Conservation (phyloP, 2,888 invertebrate species). For the Acronicta leporina region DNA sequence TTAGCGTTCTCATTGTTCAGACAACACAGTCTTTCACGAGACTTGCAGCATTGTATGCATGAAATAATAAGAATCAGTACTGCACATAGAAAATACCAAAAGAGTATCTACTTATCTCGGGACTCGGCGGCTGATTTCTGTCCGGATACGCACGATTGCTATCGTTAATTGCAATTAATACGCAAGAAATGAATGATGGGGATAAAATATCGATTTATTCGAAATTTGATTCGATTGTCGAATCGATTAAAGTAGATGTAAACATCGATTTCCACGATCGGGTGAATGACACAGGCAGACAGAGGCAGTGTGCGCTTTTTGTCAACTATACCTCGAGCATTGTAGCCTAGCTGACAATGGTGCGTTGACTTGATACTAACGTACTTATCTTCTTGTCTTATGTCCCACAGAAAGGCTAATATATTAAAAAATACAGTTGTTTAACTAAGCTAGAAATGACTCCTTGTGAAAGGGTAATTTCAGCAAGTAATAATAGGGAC, state of each 20-base stretch:
- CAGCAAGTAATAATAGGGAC: too few relatives aligned
- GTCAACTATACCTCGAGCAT: constrained; percentile 64
- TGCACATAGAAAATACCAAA: constrained; percentile 10
- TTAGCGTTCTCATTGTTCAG: constrained; percentile 36
- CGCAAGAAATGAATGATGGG: constrained; percentile 50
- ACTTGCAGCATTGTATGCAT: constrained; percentile 14
- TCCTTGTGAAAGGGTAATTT: too few relatives aligned
- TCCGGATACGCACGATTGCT: constrained; percentile 48
- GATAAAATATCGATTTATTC: constrained; percentile 53
- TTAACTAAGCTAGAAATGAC: too few relatives aligned
- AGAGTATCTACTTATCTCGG: constrained; percentile 20
- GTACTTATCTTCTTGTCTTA: constrained; percentile 42
- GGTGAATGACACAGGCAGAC: constrained; percentile 74
- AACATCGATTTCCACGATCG: constrained; percentile 71
- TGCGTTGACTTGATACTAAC: constrained; percentile 58
- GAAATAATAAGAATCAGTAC: constrained; percentile 8
- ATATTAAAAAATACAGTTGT: neutral
- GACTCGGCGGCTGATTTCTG: constrained; percentile 28
- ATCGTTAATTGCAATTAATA: constrained; percentile 57
- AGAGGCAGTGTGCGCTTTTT: constrained; percentile 60
- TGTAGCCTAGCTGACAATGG: constrained; percentile 68
- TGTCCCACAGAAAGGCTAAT: neutral
- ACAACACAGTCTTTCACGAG: constrained; percentile 19
- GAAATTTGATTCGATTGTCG: constrained; percentile 60
- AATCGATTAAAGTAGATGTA: constrained; percentile 65